Conservation (phyloP, 2,888 invertebrate genomes). For the Meandrusa payeni region DNA sequence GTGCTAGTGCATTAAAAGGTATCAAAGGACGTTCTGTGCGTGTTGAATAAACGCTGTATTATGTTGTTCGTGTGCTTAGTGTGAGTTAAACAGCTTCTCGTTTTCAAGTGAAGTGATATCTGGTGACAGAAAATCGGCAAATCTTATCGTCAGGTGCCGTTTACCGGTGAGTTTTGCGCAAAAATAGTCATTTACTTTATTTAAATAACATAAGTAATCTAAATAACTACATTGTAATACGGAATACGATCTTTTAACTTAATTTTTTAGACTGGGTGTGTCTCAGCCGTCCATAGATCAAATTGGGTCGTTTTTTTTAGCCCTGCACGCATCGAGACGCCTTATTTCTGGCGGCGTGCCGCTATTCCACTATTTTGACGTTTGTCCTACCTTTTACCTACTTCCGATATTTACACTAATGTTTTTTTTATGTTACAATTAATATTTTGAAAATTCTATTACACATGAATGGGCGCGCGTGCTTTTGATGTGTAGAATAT, state of each 20-base stretch:
- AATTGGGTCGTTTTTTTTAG: conserved; percentile 59
- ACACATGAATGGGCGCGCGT: conserved; percentile 2
- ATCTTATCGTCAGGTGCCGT: conserved; percentile 49
- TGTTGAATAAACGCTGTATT: conserved; percentile 63
- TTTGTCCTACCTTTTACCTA: conserved; percentile 19
- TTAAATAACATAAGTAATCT: conserved; percentile 45
- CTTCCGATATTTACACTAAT: conserved; percentile 25
- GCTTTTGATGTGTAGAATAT: conserved; percentile 8
- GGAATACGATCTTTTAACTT: conserved; percentile 31
- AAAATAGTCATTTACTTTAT: conserved; percentile 40
- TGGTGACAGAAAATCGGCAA: conserved; percentile 55
- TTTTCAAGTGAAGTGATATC: conserved; percentile 54
- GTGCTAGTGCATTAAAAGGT: conserved; percentile 71
- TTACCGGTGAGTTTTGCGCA: conserved; percentile 69
- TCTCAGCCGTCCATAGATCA: conserved; percentile 41
- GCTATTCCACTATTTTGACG: conserved; percentile 29
- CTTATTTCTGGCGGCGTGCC: conserved; percentile 35
- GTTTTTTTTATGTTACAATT: conserved; percentile 7
- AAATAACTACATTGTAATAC: conserved; percentile 35
- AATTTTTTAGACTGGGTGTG: conserved; percentile 61
- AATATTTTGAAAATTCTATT: not conserved
- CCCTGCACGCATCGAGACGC: conserved; percentile 33
- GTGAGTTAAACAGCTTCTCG: conserved; percentile 58
- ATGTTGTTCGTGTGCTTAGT: conserved; percentile 72
- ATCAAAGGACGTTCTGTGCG: conserved; percentile 58